phyloP scores from a whole-genome alignment of 2,797 vertebrate species.

The Uromys caudimaculatus region DNA sequence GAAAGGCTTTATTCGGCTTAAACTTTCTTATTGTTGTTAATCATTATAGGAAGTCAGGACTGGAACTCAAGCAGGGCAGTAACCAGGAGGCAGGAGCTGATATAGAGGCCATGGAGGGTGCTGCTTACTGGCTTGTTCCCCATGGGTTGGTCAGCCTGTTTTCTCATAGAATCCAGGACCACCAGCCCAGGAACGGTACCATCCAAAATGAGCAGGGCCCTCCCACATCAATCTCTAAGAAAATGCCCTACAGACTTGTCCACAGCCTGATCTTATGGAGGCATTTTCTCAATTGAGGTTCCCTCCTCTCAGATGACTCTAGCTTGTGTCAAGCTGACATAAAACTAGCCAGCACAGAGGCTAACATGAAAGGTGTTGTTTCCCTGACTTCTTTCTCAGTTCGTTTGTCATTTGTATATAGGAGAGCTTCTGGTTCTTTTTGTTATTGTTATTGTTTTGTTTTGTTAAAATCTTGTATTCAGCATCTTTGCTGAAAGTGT shows the following conservation, averaged over 20 bases:
- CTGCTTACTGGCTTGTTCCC: not conserved
- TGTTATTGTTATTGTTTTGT: no score
- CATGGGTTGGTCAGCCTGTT: not conserved
- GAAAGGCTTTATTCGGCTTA: not conserved
- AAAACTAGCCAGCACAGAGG: not conserved
- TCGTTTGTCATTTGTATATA: not conserved
- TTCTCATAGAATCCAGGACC: not conserved
- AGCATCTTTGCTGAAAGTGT: no score
- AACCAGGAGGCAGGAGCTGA: not conserved
- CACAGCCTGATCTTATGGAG: not conserved
- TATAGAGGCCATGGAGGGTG: not conserved
- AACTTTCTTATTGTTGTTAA: not conserved
- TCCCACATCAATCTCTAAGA: not conserved
- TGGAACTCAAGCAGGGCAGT: not conserved
- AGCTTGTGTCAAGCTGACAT: not conserved
- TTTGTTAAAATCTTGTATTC: no score
- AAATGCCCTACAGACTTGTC: not conserved
- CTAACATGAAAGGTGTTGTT: not conserved
- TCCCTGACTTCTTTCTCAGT: not conserved
- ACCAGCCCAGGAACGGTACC: not conserved
- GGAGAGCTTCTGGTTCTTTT: no score
- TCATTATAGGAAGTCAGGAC: not conserved
- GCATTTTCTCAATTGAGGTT: not conserved
- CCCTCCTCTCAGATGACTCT: not conserved
- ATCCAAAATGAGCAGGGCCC: not conserved